These are phyloP conservation scores for Leptinotarsa undecemlineata DNA, from an alignment of 1,140 invertebrate species.

Conservation along the genomic window DNA sequence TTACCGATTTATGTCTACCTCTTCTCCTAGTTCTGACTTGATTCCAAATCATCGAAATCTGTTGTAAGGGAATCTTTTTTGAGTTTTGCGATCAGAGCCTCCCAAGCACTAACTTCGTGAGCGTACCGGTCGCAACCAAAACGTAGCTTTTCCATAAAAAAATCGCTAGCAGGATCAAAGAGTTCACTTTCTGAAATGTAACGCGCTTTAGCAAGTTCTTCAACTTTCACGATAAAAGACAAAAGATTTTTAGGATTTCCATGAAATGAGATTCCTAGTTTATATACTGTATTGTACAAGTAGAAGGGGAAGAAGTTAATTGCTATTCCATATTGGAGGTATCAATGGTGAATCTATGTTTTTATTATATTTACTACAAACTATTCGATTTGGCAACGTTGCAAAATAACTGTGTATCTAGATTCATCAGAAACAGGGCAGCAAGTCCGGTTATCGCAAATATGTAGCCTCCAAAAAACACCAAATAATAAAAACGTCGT, in stretches of 20 bases:
- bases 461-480: too few relatives aligned
- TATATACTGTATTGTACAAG: neutral
- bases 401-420: too few relatives aligned
- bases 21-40: constrained; percentile 35
- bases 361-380: too few relatives aligned
- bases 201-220: neutral
- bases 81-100: constrained; percentile 29
- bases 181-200: neutral
- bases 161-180: neutral
- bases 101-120: constrained; percentile 36
- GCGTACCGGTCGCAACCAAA: constrained; percentile 44
- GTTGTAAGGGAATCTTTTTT: constrained; percentile 39
- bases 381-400: too few relatives aligned
- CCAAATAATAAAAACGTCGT: too few relatives aligned
- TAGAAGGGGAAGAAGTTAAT: neutral
- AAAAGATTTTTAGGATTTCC: too few relatives aligned
- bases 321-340: too few relatives aligned
- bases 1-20: constrained; percentile 43
- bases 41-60: constrained; percentile 39
- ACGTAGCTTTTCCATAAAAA: constrained; percentile 39
- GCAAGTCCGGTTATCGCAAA: too few relatives aligned
- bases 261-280: too few relatives aligned
- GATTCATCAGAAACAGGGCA: too few relatives aligned
- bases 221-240: neutral
- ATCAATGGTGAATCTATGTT: too few relatives aligned